A percentile compares a stretch with the other conserved stretches of the same genome.
Conservation (phyloP, 2,797 vertebrate genomes). For the Schizopygopsis pylzovi region DNA sequence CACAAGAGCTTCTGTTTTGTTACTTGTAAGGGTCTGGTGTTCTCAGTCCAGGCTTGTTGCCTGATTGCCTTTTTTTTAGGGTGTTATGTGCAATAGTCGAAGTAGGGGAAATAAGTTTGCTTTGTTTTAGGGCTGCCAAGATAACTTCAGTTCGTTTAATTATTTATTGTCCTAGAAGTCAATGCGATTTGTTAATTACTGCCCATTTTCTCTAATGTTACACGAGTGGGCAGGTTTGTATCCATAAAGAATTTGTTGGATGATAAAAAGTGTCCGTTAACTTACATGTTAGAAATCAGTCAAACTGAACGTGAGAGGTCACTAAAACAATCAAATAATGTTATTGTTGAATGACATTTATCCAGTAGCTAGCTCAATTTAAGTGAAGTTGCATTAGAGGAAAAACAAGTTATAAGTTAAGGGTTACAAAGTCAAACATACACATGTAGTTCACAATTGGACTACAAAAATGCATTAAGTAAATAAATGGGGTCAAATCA, state of each 20-base stretch:
- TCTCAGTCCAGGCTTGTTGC: constrained; percentile 39
- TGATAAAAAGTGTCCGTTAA: not conserved
- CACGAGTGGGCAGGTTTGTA: not conserved
- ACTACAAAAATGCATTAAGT: not conserved
- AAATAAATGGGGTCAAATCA: not conserved
- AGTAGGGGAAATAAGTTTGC: not conserved
- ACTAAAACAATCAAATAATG: not conserved
- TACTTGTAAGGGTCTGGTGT: constrained; percentile 43
- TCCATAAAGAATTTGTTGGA: not conserved
- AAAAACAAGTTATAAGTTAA: not conserved
- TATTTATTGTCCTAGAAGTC: not conserved
- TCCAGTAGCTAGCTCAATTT: not conserved
- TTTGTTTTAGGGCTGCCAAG: not conserved
- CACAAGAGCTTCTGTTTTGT: constrained; percentile 46
- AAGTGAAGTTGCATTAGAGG: not conserved
- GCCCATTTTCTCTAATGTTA: not conserved
- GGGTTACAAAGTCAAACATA: not conserved
- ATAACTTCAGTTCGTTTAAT: not conserved
- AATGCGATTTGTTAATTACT: not conserved
- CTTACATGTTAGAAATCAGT: not conserved
- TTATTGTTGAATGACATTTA: not conserved
- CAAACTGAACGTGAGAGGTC: too few species aligned
- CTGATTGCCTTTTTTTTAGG: constrained; percentile 24
- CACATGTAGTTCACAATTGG: not conserved
- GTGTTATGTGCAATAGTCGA: not conserved